These are phyloP conservation scores for Eupithecia insigniata DNA, from an alignment of 2,888 invertebrate genomes.

Conservation along the genomic window DNA sequence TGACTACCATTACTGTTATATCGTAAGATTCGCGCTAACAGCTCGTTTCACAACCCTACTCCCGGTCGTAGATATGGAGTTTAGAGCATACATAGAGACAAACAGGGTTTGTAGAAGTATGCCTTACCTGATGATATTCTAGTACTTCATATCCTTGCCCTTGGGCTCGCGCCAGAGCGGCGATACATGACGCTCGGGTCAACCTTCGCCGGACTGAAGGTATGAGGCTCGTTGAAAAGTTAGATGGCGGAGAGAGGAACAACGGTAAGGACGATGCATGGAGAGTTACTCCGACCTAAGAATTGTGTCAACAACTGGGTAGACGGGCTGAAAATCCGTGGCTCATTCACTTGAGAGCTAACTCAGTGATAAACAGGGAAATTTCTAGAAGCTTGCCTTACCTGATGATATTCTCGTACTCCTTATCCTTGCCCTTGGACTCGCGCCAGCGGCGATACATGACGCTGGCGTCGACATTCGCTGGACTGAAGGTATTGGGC, in stretches of 20 bases:
- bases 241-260: constrained; percentile 98
- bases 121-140: constrained; percentile 95
- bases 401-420: constrained; percentile 99
- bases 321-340: neutral
- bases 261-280: constrained; percentile 93
- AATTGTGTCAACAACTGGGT: neutral
- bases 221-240: constrained; percentile 99
- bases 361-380: neutral
- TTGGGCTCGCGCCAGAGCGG: constrained; percentile 97
- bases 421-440: constrained; percentile 98
- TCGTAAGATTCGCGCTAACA: no score
- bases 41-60: no score
- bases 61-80: no score
- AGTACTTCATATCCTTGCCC: constrained; percentile 99
- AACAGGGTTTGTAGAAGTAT: neutral
- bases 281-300: neutral
- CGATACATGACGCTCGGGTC: constrained; percentile 99
- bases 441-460: constrained; percentile 99
- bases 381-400: constrained; percentile 5
- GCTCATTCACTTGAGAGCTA: neutral
- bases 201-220: constrained; percentile 99
- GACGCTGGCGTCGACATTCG: constrained; percentile 99
- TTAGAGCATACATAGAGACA: no score
- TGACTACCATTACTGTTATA: no score
- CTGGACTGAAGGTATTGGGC: constrained; percentile 99